Base-by-base conservation (phyloP, 30 jellyfish, hydroid and myxozoan genomes). In the Haliclystus octoradiatus region DNA sequence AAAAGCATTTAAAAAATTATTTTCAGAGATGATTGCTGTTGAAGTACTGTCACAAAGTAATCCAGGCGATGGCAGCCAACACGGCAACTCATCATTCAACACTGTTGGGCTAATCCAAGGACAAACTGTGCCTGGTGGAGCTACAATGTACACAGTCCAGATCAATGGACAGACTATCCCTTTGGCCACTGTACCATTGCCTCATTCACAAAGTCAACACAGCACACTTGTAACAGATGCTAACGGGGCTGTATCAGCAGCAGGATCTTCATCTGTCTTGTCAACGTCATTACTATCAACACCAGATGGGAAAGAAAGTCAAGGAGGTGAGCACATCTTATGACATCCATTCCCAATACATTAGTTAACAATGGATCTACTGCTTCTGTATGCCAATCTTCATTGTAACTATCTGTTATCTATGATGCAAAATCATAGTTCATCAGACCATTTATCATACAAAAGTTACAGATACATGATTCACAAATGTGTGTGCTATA, bases 101-200 rank as follows among this genome's bases (percentile, higher is more conserved):
- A 81, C 71, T 1, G 64, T 70, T 0, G 64, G 64, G 15, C 69
- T 70, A 0, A 27, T 79, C 31, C 93, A 70, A 31, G 84, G 65
- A 0, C 93, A 79, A 50, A 40, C 57, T 5, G 49, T 80, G 27
- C 31, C 76, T 22, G 66, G 69, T 27, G 97, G 97, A 49, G 52
- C 86, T n/a, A 94, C 82, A 57, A 52, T 88, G 74, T 88, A 88
- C 57, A 60, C 97, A 33, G 69, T 88, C 34, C 97, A 88, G 31
- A 74, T 88, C 63, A 81, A 63, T 35, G 95, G 95, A 7, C 93
- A 80, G 50, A 80, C 84, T 0, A 80, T 88, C 5, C 97, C 97
- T 0, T 66, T 88, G 22, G 84, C 97, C 5, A 84, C 94, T 5
- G 65, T 88, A 13, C 93, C 69, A 68, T 46, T 79, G 29, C 93